Evolutionary conservation across 2,888 invertebrate genomes (phyloP).

Genomic region (Creontiades dilutus): DNA sequence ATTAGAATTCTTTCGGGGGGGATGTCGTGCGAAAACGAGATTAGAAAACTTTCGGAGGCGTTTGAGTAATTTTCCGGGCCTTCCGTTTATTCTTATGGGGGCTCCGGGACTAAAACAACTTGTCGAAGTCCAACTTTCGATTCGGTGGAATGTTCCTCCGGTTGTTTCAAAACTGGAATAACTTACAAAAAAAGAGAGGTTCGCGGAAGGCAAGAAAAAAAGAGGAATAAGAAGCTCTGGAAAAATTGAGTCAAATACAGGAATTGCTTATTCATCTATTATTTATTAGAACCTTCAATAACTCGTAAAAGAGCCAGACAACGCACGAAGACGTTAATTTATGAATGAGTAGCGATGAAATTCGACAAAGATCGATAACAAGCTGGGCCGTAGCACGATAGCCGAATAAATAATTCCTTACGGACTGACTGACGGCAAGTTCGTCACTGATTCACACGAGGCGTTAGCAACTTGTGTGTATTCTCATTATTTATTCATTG

Average conservation of each 20-base stretch:
- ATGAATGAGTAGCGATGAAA: neutral
- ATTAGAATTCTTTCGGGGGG: constrained; percentile 38
- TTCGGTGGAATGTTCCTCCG: neutral
- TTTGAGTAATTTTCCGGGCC: constrained; percentile 29
- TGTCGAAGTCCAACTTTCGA: constrained; percentile 37
- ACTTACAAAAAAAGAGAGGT: neutral
- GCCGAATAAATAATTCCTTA: too few relatives aligned
- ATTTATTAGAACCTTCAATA: neutral
- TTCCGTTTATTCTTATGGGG: constrained; percentile 44
- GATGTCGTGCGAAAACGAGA: constrained; percentile 45
- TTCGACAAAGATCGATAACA: neutral
- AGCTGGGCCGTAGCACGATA: neutral
- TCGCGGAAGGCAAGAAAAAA: neutral
- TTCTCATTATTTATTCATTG: too few relatives aligned
- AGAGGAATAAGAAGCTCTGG: neutral
- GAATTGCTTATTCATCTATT: neutral
- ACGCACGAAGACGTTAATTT: neutral
- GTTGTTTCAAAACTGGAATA: constrained; percentile 46
- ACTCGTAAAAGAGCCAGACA: neutral
- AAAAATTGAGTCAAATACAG: neutral
- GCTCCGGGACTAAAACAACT: neutral
- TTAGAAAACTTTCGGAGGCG: constrained; percentile 41
- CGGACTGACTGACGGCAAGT: too few relatives aligned
- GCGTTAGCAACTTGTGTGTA: too few relatives aligned
- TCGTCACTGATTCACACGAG: too few relatives aligned